phyloP scores from a whole-genome alignment of 2,113 vertebrate genomes.

The Pelecanoides urinatrix region DNA sequence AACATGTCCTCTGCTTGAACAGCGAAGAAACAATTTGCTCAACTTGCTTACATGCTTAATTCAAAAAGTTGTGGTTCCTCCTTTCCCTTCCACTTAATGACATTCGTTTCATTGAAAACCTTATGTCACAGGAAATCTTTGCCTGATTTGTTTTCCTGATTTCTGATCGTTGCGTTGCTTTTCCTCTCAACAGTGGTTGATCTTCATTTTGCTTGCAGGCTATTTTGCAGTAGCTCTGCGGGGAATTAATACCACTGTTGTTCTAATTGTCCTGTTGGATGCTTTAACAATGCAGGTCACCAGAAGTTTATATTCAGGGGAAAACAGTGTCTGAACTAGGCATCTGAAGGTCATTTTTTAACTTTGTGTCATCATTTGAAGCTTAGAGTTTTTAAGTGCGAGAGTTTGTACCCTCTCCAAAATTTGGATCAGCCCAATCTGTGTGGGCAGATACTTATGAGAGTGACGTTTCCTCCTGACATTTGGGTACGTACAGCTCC shows the following conservation, averaged over 20 bases:
- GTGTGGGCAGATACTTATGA: neutral
- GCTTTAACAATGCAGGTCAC: accelerated
- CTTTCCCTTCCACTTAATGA: neutral
- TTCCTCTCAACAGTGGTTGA: neutral
- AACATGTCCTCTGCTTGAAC: accelerated
- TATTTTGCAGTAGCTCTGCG: neutral
- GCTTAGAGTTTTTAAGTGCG: neutral
- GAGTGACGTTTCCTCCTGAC: neutral
- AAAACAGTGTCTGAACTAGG: neutral
- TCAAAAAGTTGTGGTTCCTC: neutral
- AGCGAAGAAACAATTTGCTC: neutral
- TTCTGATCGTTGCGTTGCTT: neutral
- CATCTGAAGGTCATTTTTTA: neutral
- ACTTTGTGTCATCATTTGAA: neutral
- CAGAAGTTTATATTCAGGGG: neutral
- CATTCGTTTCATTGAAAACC: neutral
- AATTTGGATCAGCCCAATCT: neutral
- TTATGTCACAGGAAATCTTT: neutral
- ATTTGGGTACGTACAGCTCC: neutral
- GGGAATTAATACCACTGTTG: neutral
- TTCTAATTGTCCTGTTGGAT: neutral
- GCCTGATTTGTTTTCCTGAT: neutral
- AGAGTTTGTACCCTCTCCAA: neutral
- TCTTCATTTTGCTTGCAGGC: neutral
- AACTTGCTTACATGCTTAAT: neutral